Evolutionary conservation across 2,113 vertebrate species (phyloP).

Genomic region (Cervus canadensis): DNA sequence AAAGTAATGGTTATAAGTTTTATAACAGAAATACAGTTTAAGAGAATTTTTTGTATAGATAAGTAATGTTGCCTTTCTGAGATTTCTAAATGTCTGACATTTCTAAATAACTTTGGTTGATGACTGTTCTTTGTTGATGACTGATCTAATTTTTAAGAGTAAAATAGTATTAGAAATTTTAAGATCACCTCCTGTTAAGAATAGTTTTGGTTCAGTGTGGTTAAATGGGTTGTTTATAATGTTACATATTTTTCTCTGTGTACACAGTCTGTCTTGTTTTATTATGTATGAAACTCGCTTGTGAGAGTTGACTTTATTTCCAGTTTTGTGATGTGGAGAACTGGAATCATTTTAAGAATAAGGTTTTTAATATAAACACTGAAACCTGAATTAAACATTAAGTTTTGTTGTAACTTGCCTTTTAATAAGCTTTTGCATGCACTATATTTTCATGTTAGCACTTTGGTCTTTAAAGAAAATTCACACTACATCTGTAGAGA

Average conservation of each 20-base stretch:
- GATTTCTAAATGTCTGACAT: constrained; percentile 14
- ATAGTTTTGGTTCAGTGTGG: not conserved
- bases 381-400: not conserved
- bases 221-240: not conserved
- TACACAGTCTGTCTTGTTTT: not conserved
- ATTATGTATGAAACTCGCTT: not conserved
- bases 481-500: not conserved
- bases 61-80: not conserved
- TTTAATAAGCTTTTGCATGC: not conserved
- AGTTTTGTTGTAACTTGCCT: not conserved
- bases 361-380: constrained; percentile 2
- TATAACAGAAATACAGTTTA: not conserved
- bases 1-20: not conserved
- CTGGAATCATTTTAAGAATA: not conserved
- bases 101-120: not conserved
- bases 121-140: not conserved
- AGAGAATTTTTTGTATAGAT: not conserved
- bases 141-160: not conserved
- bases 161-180: not conserved
- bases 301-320: not conserved
- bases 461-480: not conserved
- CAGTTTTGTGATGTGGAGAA: not conserved
- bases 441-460: not conserved
- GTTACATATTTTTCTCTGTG: not conserved
- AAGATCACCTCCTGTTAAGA: constrained; percentile 24